Conservation (phyloP, 2,888 invertebrate species). For the Ochropacha duplaris region DNA sequence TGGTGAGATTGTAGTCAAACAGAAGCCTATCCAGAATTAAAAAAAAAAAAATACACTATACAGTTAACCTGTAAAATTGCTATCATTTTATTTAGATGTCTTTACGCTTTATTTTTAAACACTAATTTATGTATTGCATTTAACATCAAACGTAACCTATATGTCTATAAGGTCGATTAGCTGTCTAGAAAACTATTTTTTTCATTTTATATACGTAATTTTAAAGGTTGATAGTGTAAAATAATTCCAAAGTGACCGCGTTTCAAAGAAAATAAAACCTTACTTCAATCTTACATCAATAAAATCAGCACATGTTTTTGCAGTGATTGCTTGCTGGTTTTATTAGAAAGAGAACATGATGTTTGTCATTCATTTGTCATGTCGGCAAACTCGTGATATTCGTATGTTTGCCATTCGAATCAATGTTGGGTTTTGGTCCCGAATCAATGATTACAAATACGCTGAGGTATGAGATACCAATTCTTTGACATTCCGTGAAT, state of each 20-base stretch:
- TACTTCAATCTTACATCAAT: neutral
- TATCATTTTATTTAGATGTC: neutral
- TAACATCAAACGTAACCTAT: neutral
- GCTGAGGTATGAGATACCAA: neutral
- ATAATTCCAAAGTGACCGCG: neutral
- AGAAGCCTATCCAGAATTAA: no score
- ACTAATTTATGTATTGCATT: neutral
- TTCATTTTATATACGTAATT: neutral
- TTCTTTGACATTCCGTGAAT: no score
- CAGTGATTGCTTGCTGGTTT: neutral
- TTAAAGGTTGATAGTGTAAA: neutral
- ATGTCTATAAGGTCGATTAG: neutral
- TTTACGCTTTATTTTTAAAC: neutral
- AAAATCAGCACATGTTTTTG: neutral
- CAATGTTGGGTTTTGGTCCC: neutral
- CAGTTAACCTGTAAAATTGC: neutral
- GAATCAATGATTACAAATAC: neutral
- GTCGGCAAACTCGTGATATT: neutral
- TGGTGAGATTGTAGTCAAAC: no score
- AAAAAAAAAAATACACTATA: no score
- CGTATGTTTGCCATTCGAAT: neutral
- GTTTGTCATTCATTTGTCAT: neutral
- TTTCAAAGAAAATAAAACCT: neutral
- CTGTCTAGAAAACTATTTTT: neutral
- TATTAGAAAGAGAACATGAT: no score